A percentile compares a stretch with the other conserved stretches of the same genome.
Evolutionary conservation across 2,888 invertebrate genomes (phyloP).

Genomic region (Pterostichus niger): DNA sequence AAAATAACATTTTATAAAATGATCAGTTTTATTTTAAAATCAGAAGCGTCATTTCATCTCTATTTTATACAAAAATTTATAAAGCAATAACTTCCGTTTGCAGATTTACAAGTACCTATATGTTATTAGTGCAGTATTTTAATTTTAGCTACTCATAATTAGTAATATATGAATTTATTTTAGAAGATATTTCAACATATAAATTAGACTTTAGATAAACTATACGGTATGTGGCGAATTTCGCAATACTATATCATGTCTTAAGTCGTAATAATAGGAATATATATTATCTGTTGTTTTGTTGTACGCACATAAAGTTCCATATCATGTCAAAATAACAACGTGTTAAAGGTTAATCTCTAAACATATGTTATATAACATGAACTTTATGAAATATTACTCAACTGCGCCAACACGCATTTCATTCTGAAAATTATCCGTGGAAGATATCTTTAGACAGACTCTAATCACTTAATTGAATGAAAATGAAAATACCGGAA

Average conservation of each 20-base stretch:
- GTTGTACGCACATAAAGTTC: not conserved
- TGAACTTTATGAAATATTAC: conserved; percentile 54
- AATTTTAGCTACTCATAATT: too few species aligned
- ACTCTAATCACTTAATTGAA: conserved; percentile 49
- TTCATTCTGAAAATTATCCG: conserved; percentile 44
- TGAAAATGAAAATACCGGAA: conserved; percentile 44
- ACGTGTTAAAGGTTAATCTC: conserved; percentile 45
- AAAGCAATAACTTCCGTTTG: too few species aligned
- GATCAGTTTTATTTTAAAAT: too few species aligned
- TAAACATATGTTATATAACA: conserved; percentile 53
- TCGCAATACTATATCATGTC: conserved; percentile 14
- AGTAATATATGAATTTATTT: too few species aligned
- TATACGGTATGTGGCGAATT: not conserved
- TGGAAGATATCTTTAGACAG: conserved; percentile 10
- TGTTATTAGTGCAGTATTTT: too few species aligned
- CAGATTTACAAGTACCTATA: too few species aligned
- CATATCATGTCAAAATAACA: conserved; percentile 41
- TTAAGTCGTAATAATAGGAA: conserved; percentile 36
- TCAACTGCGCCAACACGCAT: conserved; percentile 30
- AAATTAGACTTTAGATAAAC: too few species aligned
- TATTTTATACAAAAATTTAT: too few species aligned
- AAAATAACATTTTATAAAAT: too few species aligned
- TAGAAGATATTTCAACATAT: too few species aligned
- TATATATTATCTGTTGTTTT: conserved; percentile 46
- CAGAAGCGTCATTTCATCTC: too few species aligned